Evolutionary conservation across 2,113 vertebrate genomes (phyloP).

Genomic region (Nycticryphes semicollaris): DNA sequence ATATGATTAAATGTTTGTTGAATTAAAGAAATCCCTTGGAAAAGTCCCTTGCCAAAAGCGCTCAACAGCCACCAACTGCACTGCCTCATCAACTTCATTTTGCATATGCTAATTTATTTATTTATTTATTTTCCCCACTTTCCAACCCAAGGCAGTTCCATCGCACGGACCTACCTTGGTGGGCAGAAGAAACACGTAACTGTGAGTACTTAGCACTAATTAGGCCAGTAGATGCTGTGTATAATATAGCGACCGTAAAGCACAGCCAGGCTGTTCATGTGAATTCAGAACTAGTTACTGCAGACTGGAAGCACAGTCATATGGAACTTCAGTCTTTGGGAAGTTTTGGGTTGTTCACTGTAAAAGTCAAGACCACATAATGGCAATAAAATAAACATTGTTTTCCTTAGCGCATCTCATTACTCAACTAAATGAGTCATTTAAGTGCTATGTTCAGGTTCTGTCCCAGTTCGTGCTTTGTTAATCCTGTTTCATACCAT

Average conservation of each 20-base stretch:
- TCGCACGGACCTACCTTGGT: neutral
- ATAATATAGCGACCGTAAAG: neutral
- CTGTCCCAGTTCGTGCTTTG: neutral
- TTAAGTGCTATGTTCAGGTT: neutral
- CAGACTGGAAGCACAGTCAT: neutral
- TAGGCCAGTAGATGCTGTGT: rapidly evolving
- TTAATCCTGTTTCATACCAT: neutral
- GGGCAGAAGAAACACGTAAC: neutral
- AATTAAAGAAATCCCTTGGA: neutral
- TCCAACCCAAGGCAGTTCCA: neutral
- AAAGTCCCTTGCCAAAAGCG: neutral
- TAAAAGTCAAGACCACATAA: neutral
- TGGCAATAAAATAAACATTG: neutral
- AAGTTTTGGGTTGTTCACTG: neutral
- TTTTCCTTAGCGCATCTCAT: neutral
- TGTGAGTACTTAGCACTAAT: neutral
- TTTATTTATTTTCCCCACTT: neutral
- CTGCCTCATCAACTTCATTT: neutral
- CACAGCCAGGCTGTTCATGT: neutral
- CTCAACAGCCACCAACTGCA: neutral
- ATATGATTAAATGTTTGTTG: neutral
- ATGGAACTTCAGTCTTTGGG: neutral
- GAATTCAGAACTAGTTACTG: neutral
- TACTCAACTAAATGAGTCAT: neutral
- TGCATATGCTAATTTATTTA: neutral